These are phyloP conservation scores for Miichthys miiuy DNA, from an alignment of 2,797 vertebrate species.

Conservation along the genomic window DNA sequence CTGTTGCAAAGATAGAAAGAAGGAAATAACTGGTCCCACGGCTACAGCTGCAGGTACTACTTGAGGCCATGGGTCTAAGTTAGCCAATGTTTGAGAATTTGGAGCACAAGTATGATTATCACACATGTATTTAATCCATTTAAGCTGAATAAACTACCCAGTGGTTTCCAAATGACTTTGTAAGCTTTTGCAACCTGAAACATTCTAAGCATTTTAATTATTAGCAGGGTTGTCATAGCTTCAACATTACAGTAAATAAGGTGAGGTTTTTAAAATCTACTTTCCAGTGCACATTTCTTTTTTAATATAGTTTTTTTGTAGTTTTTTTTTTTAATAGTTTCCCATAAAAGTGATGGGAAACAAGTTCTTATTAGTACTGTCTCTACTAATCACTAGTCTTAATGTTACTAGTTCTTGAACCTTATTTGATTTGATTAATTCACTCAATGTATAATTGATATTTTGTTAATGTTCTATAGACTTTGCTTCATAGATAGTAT, in stretches of 20 bases:
- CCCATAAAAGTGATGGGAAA: not conserved
- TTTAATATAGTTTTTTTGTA: no score
- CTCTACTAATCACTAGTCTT: not conserved
- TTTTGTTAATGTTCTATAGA: constrained; percentile 1
- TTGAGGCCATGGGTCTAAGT: not conserved
- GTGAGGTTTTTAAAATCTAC: not conserved
- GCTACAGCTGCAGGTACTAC: constrained; percentile 1
- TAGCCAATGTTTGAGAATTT: not conserved
- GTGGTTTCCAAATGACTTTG: not conserved
- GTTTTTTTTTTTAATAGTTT: no score
- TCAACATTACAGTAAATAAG: not conserved
- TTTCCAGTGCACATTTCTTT: not conserved
- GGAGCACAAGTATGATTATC: not conserved
- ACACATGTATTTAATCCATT: constrained; percentile 1
- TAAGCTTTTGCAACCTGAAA: not conserved
- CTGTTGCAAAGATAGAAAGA: constrained; percentile 3
- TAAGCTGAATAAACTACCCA: constrained; percentile 3
- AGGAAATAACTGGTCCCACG: constrained; percentile 9
- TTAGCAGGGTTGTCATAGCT: not conserved
- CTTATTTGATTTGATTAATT: not conserved
- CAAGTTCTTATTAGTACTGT: not conserved
- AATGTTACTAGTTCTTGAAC: not conserved
- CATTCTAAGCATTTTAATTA: not conserved
- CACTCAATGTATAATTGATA: not conserved
- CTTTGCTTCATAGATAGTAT: constrained; percentile 4